Evolutionary conservation across 2,113 vertebrate genomes (phyloP), one percentile per base, ranked within the genome.

Genomic region (Sporophila hypoxantha): DNA sequence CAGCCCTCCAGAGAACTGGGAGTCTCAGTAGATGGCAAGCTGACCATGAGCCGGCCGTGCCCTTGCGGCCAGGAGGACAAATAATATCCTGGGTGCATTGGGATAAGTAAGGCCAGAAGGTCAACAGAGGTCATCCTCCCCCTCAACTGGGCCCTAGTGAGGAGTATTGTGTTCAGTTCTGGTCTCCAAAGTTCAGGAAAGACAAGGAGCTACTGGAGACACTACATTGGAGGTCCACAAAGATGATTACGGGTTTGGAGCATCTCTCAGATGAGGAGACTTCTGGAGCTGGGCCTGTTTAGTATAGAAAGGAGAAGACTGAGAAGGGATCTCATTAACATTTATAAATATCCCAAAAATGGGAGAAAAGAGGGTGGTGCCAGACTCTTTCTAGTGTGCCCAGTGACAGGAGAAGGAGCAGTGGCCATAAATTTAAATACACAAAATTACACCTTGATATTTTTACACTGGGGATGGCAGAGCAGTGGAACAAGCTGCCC

Each of bases 211-310:
- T 52, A 14, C 27, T 87, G 44, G 13, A 59, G 37, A 29, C 10
- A 14, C 23, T 73, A 6, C 23, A n/a, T 1, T 30, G n/a, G 23
- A 52, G 5, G 19, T 22, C 27, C 22, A 29, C 36, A 73, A 37
- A 23, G 44, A 44, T 57, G 20, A 14, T 67, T 37, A 37, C 0
- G 0, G 10, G 4, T 47, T n/a, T 71, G 18, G 36, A 50, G 12
- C 50, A 32, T 57, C 36, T 57, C 17, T 78, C 32, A 65, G 60
- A 15, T 50, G 37, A 52, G 27, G 27, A 66, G 18, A 50, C 50
- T 78, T 26, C 18, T 6, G 44, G 13, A 73, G 6, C n/a, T 66
- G 16, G 6, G 1, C 9, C 13, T 73, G 10, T 66, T 73, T 25
- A 37, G 27, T 71, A 23, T 73, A 21, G 37, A 79, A 15, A 65